Evolutionary conservation across 2,797 vertebrate species (phyloP), one percentile per base, ranked within the genome.

Genomic region (Takifugu rubripes): DNA sequence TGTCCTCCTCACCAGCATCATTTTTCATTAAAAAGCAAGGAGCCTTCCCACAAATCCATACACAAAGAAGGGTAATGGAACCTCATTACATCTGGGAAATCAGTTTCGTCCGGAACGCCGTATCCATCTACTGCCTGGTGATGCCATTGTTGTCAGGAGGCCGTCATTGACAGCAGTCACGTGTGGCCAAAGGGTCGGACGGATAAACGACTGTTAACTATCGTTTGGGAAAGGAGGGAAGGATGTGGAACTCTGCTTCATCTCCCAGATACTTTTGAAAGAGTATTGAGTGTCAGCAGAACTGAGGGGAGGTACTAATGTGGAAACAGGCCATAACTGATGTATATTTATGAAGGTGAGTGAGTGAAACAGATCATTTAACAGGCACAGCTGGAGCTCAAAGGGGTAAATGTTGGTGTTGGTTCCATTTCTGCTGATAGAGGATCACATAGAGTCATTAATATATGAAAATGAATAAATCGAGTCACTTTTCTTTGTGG

Each of bases 181-280:
- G 25, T 70, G 61, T 24, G 66, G 69, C 74, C 64, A 65, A 48
- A 47, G 68, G 66, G 71, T 49, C 64, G 71, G 63, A 74, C 59
- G 80, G 82, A 83, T 86, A 72, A 74, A 58, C 17, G 14, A 59
- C 49, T 61, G 62, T 62, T 58, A 73, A 73, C 66, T 62, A 71
- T 68, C 27, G 5, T 70, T 70, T 27, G 50, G 68, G 64, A 68
- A 72, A 67, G 64, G 75, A 78, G 60, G 50, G 60, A 29, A 75
- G 51, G 9, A 74, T 64, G 61, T 51, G 51, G 26, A 61, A 56
- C 50, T 47, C 33, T 57, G 61, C 55, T 66, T 57, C 10, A 3
- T 69, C 60, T 73, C 59, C 44, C 52, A 44, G 62, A 60, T 58
- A 59, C 16, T 84, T 85, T 86, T 87, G 82, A 77, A 82, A 81